Percentiles rank a stretch among this genome's conserved stretches.
Conservation (phyloP, 1,140 invertebrate genomes). For the Cydia amplana region DNA sequence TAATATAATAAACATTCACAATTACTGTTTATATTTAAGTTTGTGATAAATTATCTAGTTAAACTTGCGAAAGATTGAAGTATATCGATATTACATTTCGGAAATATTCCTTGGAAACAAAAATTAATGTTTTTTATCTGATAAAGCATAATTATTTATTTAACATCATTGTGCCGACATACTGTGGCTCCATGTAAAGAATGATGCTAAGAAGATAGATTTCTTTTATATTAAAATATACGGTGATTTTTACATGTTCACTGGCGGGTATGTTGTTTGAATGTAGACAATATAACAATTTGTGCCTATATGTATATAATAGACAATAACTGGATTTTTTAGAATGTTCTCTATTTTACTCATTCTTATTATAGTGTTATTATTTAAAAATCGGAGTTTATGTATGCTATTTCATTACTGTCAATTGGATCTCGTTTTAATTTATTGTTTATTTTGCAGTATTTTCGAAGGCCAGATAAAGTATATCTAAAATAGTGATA, state of each 20-base stretch:
- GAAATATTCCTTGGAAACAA: neutral
- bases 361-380: neutral
- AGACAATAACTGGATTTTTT: slow-evolving; percentile 1
- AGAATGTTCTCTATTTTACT: neutral
- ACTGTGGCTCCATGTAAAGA: neutral
- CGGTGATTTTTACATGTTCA: neutral
- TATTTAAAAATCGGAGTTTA: neutral
- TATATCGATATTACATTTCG: slow-evolving; percentile 3
- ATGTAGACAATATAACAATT: slow-evolving; percentile 24
- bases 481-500: slow-evolving; percentile 5
- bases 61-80: slow-evolving; percentile 15
- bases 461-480: slow-evolving; percentile 10
- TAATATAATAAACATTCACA: slow-evolving; percentile 24
- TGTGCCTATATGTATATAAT: slow-evolving; percentile 20
- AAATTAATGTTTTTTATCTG: neutral
- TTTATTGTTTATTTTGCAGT: slow-evolving; percentile 7
- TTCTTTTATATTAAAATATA: neutral
- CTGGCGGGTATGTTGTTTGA: neutral
- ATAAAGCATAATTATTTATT: slow-evolving; percentile 24
- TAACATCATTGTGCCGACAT: neutral
- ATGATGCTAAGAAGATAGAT: neutral
- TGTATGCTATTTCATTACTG: neutral
- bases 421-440: slow-evolving; percentile 14
- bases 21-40: slow-evolving; percentile 18
- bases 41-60: slow-evolving; percentile 28